Evolutionary conservation across 2,888 invertebrate genomes (phyloP), one percentile per base, ranked within the genome.

Genomic region (Notodonta ziczac): DNA sequence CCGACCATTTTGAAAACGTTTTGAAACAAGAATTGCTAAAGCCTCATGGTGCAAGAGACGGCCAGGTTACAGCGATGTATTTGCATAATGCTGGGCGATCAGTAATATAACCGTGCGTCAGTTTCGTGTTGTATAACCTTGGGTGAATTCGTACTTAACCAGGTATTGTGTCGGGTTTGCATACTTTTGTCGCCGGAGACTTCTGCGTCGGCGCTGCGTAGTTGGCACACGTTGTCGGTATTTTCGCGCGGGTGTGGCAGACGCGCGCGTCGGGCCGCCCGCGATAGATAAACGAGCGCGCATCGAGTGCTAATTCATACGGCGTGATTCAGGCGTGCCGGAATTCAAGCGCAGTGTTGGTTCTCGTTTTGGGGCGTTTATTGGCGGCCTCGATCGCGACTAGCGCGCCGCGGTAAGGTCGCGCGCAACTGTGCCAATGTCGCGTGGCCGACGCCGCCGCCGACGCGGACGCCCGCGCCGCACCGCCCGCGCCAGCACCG

Each of bases 351-450:
- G 84, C 81, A 82, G 77, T 80, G 83, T 80, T 84, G 83, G 81
- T 82, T 83, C 83, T 88, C 77, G 83, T 90, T 91, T 90, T 90
- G 89, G 90, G 89, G 87, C 90, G 86, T 89, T 88, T 86, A 87
- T 82, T 81, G 77, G 84, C 84, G 92, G 84, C 92, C 92, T 92
- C 92, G 91, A 81, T 84, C 85, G 85, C 84, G 86, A 82, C 76
- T 80, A 81, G 80, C 82, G 75, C 71, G 66, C 81, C 80, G 78
- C 80, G 82, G 76, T 84, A 85, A 88, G 93, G 92, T 90, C 92
- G 89, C 83, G 84, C 86, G 83, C 88, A 93, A 92, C 85, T 91
- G 90, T 93, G 93, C 93, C 93, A 93, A 93, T 93, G 93, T 93
- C 93, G 85, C 84, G 79, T 74, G 78, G 78, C 76, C 78, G 80